Percentiles rank a stretch among this genome's conserved stretches.
phyloP scores from a whole-genome alignment of 2,797 vertebrate species.

The Eutrigla gurnardus region DNA sequence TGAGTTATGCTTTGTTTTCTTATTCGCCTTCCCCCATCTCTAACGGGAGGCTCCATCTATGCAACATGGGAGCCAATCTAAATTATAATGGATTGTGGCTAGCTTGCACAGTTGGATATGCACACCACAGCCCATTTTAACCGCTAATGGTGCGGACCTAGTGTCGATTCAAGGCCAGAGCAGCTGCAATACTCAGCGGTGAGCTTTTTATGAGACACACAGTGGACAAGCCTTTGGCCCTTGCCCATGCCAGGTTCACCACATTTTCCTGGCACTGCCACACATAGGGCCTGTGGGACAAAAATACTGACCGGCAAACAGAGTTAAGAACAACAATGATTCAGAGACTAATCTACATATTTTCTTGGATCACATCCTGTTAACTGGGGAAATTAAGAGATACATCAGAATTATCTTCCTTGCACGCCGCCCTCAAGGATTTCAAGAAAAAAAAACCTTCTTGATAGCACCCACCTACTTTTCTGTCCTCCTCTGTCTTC shows the following conservation, averaged over 20 bases:
- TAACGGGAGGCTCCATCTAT: constrained; percentile 32
- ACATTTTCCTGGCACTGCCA: constrained; percentile 40
- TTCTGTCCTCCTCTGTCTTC: constrained; percentile 10
- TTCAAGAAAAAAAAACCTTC: constrained; percentile 13
- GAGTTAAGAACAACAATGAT: constrained; percentile 21
- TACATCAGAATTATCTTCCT: constrained; percentile 43
- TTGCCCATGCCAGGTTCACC: constrained; percentile 45
- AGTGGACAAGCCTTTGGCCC: constrained; percentile 54
- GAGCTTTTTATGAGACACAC: constrained; percentile 56
- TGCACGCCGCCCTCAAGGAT: constrained; percentile 5
- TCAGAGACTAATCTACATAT: constrained; percentile 7
- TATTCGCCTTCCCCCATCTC: constrained; percentile 20
- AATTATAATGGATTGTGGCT: constrained; percentile 40
- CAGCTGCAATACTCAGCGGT: constrained; percentile 57
- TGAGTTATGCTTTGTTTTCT: constrained; percentile 34
- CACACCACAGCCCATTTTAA: constrained; percentile 58
- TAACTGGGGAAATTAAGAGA: constrained; percentile 25
- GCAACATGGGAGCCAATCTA: constrained; percentile 37
- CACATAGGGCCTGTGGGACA: constrained; percentile 24
- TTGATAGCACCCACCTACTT: constrained; percentile 24
- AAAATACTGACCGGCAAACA: constrained; percentile 41
- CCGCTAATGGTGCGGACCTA: constrained; percentile 62
- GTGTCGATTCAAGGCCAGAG: constrained; percentile 46
- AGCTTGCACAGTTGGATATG: constrained; percentile 43
- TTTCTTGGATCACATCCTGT: constrained; percentile 26